phyloP scores from a whole-genome alignment of 30 jellyfish, hydroid and myxozoan species.

The Phacellophora camtschatica region DNA sequence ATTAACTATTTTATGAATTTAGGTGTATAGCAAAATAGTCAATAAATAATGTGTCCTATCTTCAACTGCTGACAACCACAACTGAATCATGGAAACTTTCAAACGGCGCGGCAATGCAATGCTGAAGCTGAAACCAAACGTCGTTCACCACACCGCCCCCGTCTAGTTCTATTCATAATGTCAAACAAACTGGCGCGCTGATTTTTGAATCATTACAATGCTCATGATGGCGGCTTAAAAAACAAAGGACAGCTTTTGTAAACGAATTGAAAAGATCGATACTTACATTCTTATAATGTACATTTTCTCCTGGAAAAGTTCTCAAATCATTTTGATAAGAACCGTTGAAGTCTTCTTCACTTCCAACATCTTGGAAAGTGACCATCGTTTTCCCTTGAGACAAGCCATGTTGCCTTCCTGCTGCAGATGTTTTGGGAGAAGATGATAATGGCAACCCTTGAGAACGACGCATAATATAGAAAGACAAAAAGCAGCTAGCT shows the following conservation, averaged over 20 bases:
- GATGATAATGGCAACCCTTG: no score
- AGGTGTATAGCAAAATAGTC: no score
- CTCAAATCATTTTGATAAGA: neutral
- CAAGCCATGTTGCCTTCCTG: no score
- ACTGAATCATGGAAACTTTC: neutral
- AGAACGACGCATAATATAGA: neutral
- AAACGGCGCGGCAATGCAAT: neutral
- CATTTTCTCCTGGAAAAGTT: slow-evolving; percentile 12
- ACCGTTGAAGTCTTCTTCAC: slow-evolving; percentile 2
- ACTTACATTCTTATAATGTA: slow-evolving; percentile 45
- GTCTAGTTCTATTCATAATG: neutral
- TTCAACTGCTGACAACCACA: no score
- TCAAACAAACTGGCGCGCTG: slow-evolving; percentile 42
- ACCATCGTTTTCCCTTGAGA: no score
- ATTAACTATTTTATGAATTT: no score
- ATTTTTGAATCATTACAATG: slow-evolving; percentile 14
- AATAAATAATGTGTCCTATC: no score
- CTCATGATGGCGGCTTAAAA: slow-evolving; percentile 23
- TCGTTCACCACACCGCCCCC: neutral
- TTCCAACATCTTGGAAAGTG: no score
- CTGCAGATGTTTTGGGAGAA: no score
- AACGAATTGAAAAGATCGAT: neutral
- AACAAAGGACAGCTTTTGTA: neutral
- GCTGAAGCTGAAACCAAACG: neutral
- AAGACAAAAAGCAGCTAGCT: no score